Evolutionary conservation across 2,113 vertebrate species (phyloP).

Genomic region (Pimephales promelas): DNA sequence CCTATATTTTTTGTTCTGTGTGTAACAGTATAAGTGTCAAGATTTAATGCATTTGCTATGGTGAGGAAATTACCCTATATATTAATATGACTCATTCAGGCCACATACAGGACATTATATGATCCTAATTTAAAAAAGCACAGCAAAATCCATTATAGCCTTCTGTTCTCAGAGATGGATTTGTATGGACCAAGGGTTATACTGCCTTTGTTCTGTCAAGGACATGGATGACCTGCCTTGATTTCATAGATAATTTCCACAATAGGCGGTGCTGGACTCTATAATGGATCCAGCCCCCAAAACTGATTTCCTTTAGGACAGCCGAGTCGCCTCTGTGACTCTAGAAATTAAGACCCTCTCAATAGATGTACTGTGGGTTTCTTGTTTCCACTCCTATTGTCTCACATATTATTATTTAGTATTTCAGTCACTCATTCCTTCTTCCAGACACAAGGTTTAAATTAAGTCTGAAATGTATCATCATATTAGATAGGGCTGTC

Average conservation of each 20-base stretch:
- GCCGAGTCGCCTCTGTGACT: not conserved
- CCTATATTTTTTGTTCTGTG: not conserved
- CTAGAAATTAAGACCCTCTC: conserved; percentile 61
- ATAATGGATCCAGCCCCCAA: conserved; percentile 55
- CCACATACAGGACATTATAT: not conserved
- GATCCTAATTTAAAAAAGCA: conserved; percentile 10
- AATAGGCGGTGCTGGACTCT: conserved; percentile 45
- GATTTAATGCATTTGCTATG: not conserved
- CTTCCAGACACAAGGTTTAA: conserved; percentile 1
- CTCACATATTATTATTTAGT: not conserved
- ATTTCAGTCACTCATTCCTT: conserved; percentile 16
- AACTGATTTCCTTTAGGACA: conserved; percentile 67
- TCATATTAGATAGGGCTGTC: conserved; percentile 11
- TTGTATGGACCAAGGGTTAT: not conserved
- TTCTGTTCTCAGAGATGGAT: not conserved
- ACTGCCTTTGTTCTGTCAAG: conserved; percentile 56
- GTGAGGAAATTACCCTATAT: not conserved
- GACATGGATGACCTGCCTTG: conserved; percentile 56
- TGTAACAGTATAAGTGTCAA: not conserved
- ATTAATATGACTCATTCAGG: conserved; percentile 8
- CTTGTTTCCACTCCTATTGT: not conserved
- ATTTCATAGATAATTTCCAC: conserved; percentile 63
- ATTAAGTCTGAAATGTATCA: not conserved
- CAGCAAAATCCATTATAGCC: not conserved
- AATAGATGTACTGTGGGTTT: conserved; percentile 36